phyloP scores from a whole-genome alignment of 2,113 vertebrate genomes.

The Megalops atlanticus region DNA sequence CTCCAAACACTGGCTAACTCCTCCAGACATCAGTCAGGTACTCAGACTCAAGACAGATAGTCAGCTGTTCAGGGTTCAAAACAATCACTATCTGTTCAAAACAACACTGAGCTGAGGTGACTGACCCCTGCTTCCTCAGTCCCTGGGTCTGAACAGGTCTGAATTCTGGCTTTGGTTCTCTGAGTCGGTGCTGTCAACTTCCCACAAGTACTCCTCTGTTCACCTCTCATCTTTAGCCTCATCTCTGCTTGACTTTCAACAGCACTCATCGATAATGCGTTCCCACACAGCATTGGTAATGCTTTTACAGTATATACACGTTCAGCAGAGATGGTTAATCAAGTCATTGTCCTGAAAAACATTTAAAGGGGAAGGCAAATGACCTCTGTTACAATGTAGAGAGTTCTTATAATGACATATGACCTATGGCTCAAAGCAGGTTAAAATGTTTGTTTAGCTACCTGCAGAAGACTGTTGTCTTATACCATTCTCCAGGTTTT shows the following conservation, averaged over 20 bases:
- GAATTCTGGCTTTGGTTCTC: not conserved
- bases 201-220: not conserved
- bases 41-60: too few species aligned
- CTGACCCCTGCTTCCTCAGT: not conserved
- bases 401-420: not conserved
- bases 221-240: not conserved
- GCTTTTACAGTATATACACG: not conserved
- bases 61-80: too few species aligned
- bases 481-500: too few species aligned
- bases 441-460: too few species aligned
- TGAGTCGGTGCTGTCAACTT: not conserved
- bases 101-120: not conserved
- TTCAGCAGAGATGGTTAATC: not conserved
- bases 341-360: not conserved
- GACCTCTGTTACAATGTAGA: too few species aligned
- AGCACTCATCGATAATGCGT: not conserved
- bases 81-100: not conserved
- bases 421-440: not conserved
- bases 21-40: too few species aligned
- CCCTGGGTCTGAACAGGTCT: too few species aligned
- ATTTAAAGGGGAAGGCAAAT: not conserved
- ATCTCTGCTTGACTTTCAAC: not conserved
- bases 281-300: not conserved
- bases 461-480: too few species aligned
- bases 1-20: too few species aligned